A percentile compares a stretch with the other conserved stretches of the same genome.
These are phyloP conservation scores for Chironomus riparius DNA, from an alignment of 2,888 invertebrate genomes.

Conservation along the genomic window DNA sequence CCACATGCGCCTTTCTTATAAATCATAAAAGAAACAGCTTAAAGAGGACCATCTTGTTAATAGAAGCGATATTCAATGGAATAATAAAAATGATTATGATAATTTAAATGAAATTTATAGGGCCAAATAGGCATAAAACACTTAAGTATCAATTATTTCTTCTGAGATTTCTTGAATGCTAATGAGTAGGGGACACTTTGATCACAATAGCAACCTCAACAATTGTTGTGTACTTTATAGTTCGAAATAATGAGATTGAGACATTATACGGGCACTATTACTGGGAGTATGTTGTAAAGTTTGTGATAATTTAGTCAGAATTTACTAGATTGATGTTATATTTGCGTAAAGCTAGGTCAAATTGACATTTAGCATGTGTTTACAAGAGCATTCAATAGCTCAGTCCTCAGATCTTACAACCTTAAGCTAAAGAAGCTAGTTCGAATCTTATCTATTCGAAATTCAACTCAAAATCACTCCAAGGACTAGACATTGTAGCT, in stretches of 20 bases:
- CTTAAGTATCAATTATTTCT: not conserved
- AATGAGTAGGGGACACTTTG: not conserved
- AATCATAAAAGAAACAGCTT: not conserved
- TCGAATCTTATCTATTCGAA: too few relatives aligned
- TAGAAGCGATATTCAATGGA: not conserved
- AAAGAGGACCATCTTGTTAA: constrained; percentile 18
- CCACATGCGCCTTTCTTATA: not conserved
- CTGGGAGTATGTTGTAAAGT: too few relatives aligned
- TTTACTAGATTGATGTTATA: too few relatives aligned
- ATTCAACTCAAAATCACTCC: too few relatives aligned
- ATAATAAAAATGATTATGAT: not conserved
- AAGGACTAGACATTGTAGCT: too few relatives aligned
- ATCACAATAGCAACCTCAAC: not conserved
- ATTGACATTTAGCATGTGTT: too few relatives aligned
- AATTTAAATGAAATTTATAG: constrained; percentile 12
- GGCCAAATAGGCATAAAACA: not conserved
- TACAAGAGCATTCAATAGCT: too few relatives aligned
- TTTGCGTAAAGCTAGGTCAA: too few relatives aligned
- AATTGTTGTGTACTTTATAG: not conserved
- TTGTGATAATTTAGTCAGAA: too few relatives aligned
- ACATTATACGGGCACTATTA: constrained; percentile 16
- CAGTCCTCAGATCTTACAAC: too few relatives aligned
- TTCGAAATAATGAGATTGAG: not conserved
- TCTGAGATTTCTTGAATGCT: not conserved
- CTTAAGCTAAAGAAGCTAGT: too few relatives aligned